Conservation (phyloP, 2,797 vertebrate species). For the Melanotaenia boesemani region DNA sequence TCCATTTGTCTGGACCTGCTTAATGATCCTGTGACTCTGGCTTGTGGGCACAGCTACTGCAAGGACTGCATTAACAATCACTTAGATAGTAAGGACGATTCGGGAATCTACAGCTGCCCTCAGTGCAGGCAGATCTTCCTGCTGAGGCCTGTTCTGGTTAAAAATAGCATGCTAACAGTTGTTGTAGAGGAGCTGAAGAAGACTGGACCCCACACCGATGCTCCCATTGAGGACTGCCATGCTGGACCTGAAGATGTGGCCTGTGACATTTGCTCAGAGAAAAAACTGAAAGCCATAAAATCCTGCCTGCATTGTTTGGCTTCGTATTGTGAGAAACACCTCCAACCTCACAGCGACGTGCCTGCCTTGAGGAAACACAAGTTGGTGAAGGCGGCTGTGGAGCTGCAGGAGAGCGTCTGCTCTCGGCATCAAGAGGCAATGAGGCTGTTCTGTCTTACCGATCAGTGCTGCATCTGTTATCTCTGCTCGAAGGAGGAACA, state of each 20-base stretch:
- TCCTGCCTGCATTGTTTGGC: conserved; percentile 28
- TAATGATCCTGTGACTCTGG: conserved; percentile 19
- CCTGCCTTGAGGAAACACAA: conserved; percentile 25
- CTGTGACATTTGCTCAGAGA: conserved; percentile 33
- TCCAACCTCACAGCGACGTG: conserved; percentile 9
- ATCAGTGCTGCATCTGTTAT: conserved; percentile 52
- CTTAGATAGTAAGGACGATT: neutral
- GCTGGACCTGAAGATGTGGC: conserved; percentile 14
- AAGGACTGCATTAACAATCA: conserved; percentile 11
- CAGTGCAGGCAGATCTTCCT: conserved; percentile 18
- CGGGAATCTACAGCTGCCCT: conserved; percentile 19
- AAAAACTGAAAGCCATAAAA: neutral
- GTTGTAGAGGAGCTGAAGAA: conserved; percentile 27
- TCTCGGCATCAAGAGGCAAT: conserved; percentile 41
- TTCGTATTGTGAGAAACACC: conserved; percentile 38
- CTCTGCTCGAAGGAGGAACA: conserved; percentile 37
- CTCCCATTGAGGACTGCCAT: neutral
- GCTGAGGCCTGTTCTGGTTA: conserved; percentile 31
- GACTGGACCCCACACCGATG: neutral
- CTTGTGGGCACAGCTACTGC: conserved; percentile 44
- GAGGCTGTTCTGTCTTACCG: conserved; percentile 55
- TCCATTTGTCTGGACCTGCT: conserved; percentile 26
- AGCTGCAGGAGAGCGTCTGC: conserved; percentile 38
- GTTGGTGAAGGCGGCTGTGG: conserved; percentile 15
- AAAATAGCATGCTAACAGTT: conserved; percentile 25